A percentile compares a stretch with the other conserved stretches of the same genome.
Conservation (phyloP, 2,113 vertebrate species). For the Argyrosomus japonicus region DNA sequence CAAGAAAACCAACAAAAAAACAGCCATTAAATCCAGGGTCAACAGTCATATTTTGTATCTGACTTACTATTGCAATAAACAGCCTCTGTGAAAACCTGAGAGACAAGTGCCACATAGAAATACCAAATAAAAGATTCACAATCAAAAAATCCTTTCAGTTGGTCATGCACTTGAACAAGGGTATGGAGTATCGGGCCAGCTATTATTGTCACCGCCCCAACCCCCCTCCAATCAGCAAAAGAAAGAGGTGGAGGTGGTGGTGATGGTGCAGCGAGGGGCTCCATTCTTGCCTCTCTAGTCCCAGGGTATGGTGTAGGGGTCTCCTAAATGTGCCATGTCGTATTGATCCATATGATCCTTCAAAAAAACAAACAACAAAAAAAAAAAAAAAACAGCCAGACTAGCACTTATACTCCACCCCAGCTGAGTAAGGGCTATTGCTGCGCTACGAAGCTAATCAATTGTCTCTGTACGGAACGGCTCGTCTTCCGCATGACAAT, state of each 20-base stretch:
- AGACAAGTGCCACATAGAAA: constrained; percentile 53
- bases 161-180: constrained; percentile 73
- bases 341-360: constrained; percentile 84
- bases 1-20: constrained; percentile 67
- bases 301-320: constrained; percentile 74
- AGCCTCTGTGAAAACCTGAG: constrained; percentile 52
- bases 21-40: constrained; percentile 61
- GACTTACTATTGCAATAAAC: constrained; percentile 60
- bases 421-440: constrained; percentile 83
- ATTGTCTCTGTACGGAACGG: constrained; percentile 76
- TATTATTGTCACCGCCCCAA: constrained; percentile 59
- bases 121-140: constrained; percentile 63
- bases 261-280: constrained; percentile 62
- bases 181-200: constrained; percentile 36
- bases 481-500: constrained; percentile 69
- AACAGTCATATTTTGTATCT: constrained; percentile 66
- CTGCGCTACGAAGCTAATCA: constrained; percentile 77
- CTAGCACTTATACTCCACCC: constrained; percentile 75
- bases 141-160: constrained; percentile 35
- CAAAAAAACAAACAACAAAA: constrained; percentile 32
- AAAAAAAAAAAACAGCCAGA: constrained; percentile 79
- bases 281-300: constrained; percentile 61
- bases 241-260: constrained; percentile 50
- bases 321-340: constrained; percentile 78
- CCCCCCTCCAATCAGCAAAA: constrained; percentile 70